Evolutionary conservation across 35 echinoderm and acorn worm genomes (phyloP), one percentile per base, ranked within the genome.

Genomic region (Holothuria glaberrima): DNA sequence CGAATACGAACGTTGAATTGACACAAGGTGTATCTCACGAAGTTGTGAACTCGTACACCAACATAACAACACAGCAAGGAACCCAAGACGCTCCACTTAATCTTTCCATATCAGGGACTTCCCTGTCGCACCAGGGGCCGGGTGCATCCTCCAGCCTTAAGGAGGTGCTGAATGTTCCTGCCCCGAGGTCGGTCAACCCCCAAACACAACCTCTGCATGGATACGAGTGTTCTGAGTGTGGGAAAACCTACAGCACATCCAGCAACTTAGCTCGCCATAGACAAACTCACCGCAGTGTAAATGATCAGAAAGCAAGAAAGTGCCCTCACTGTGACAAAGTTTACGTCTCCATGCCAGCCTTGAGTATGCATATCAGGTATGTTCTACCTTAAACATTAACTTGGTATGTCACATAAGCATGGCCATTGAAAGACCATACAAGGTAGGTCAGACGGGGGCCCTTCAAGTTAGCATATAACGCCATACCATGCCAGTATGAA

Each of bases 271-370:
- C 97, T 30, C 92, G 97, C 25, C 97, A 99, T 35, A 87, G 97
- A 48, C 97, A 99, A 75, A 99, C 97, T 1, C 97, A 99, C 58
- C 91, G 97, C 20, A 99, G 97, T 85, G 93, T 99, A 13, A 95
- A 91, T 29, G 97, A 99, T 67, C 93, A 99, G 48, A 99, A 99
- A 75, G 97, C 97, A 13, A 63, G 93, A 13, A 94, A 99, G 52
- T 99, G 97, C 60, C 97, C 97, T 9, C 93, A 99, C 24, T 99
- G 97, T 90, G 97, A 99, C 31, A 99, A 99, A 35, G 93, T 99
- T 48, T 99, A 99, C 86, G 97, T 99, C 16, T 99, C 97, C n/a
- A 99, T 99, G 97, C 97, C 97, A 69, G 97, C 97, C 71, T 91
- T 99, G 18, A 95, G 93, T 58, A 99, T 99, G 97, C 97, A 99